Evolutionary conservation across 2,888 invertebrate species (phyloP).

Genomic region (Epinotia bilunana): DNA sequence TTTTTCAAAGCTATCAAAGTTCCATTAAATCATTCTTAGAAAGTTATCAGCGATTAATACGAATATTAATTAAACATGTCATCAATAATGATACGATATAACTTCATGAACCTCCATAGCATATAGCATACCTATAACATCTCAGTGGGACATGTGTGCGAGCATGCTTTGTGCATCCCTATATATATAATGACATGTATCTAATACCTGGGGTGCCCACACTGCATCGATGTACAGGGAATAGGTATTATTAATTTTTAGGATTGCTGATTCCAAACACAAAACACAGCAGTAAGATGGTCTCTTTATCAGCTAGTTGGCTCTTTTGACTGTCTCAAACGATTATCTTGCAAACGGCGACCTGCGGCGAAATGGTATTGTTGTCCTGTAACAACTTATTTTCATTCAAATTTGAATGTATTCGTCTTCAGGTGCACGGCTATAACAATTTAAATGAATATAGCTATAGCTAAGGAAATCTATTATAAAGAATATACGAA

Average conservation of each 20-base stretch:
- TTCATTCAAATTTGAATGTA: no score
- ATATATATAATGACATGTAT: background rate
- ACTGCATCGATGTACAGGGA: background rate
- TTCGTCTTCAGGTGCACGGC: no score
- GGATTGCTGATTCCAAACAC: background rate
- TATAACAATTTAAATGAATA: no score
- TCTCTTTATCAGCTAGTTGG: background rate
- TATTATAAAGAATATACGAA: no score
- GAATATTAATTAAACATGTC: no score
- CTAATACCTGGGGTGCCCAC: background rate
- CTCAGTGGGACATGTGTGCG: background rate
- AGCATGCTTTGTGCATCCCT: background rate
- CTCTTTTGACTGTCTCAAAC: background rate
- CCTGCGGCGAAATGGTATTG: no score
- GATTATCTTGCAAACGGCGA: background rate
- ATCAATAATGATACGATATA: no score
- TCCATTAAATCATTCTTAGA: no score
- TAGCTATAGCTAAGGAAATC: no score
- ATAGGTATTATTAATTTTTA: background rate
- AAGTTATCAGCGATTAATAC: no score
- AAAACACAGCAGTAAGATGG: background rate
- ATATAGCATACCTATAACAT: background rate
- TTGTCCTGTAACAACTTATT: no score
- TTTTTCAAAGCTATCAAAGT: no score
- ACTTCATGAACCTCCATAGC: background rate